Percentiles rank a stretch among this genome's conserved stretches.
These are phyloP conservation scores for Sorex maritimensis DNA, from an alignment of 2,797 vertebrate species.

Conservation along the genomic window DNA sequence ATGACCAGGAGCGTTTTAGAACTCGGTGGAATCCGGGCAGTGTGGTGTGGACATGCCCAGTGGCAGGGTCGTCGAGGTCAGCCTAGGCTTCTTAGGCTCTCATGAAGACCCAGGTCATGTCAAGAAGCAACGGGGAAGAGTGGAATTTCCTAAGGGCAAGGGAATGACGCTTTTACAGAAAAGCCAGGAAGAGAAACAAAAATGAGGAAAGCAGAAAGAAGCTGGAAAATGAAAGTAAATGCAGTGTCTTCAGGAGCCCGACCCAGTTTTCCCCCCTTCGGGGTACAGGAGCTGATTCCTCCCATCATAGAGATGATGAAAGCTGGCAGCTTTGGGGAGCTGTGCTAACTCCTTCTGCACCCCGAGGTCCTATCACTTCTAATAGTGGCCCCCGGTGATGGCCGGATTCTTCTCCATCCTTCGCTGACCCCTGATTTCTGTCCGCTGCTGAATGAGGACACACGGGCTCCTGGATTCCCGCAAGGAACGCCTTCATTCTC, in stretches of 20 bases:
- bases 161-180: conserved; percentile 4
- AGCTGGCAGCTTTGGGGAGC: conserved; percentile 54
- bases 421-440: not conserved
- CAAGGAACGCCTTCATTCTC: conserved; percentile 45
- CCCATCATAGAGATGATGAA: not conserved
- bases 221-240: not conserved
- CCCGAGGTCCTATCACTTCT: conserved; percentile 43
- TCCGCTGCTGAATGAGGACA: no score
- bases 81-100: no score
- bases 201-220: conserved; percentile 26
- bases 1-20: conserved; percentile 51
- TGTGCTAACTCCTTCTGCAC: conserved; percentile 58
- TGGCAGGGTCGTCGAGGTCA: no score
- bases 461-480: no score
- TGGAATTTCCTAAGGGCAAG: not conserved
- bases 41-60: no score
- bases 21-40: not conserved
- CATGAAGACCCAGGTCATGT: not conserved
- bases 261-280: not conserved
- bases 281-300: no score
- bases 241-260: not conserved
- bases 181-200: conserved; percentile 25
- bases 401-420: conserved; percentile 42
- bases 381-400: not conserved
- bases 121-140: not conserved